phyloP scores from a whole-genome alignment of 2,888 invertebrate species.

The Nymphalis urticae region DNA sequence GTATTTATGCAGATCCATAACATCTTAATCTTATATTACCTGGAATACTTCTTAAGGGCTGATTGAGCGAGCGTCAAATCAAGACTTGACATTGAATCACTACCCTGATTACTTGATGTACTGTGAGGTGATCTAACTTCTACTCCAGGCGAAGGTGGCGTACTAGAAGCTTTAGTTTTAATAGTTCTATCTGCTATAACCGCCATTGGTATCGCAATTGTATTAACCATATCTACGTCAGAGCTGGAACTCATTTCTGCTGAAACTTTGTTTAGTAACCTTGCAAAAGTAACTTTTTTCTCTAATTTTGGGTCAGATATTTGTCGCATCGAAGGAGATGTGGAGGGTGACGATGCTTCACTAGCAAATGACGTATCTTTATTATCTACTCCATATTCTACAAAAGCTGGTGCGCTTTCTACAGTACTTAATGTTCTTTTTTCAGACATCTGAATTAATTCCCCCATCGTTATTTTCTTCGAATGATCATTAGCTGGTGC shows the following conservation, averaged over 20 bases:
- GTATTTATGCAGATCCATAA: background rate
- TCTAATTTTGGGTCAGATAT: slow-evolving; percentile 86
- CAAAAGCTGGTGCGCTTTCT: slow-evolving; percentile 75
- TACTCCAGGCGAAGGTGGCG: slow-evolving; percentile 85
- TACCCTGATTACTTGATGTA: slow-evolving; percentile 88
- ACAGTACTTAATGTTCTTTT: slow-evolving; percentile 75
- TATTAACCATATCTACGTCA: slow-evolving; percentile 83
- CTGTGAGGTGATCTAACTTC: slow-evolving; percentile 84
- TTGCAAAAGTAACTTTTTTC: slow-evolving; percentile 90
- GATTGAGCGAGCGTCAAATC: slow-evolving; percentile 84
- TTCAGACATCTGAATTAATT: slow-evolving; percentile 88
- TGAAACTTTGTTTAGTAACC: slow-evolving; percentile 87
- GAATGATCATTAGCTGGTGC: slow-evolving; percentile 83
- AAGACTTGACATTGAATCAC: slow-evolving; percentile 88
- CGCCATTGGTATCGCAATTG: slow-evolving; percentile 76
- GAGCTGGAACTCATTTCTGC: slow-evolving; percentile 90
- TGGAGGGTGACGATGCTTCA: slow-evolving; percentile 75
- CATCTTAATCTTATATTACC: slow-evolving; percentile 47
- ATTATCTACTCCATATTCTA: slow-evolving; percentile 73
- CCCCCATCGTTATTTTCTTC: slow-evolving; percentile 86
- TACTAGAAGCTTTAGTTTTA: slow-evolving; percentile 72
- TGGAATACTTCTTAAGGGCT: slow-evolving; percentile 81
- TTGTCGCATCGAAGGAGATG: slow-evolving; percentile 80
- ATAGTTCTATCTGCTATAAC: slow-evolving; percentile 68
- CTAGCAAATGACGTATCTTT: slow-evolving; percentile 84